Percentiles rank a stretch among this genome's conserved stretches.
phyloP scores from a whole-genome alignment of 2,888 invertebrate genomes.

The Drymonia ruficornis region DNA sequence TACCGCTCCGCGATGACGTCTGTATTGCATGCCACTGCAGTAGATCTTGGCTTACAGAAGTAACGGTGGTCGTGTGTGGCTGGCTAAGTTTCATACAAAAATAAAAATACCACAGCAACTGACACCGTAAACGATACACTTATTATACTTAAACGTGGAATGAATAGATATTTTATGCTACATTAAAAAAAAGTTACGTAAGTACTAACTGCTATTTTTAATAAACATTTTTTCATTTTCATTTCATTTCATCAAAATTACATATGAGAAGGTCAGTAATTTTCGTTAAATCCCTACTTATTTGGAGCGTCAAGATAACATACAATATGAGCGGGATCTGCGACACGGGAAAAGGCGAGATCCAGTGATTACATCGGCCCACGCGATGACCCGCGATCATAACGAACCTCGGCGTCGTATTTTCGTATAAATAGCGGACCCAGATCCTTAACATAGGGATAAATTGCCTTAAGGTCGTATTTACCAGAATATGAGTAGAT shows the following conservation, averaged over 20 bases:
- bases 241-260: background rate
- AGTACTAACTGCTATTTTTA: too few species aligned
- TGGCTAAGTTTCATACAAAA: too few species aligned
- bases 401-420: slow-evolving; percentile 23
- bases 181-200: too few species aligned
- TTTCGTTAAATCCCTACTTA: background rate
- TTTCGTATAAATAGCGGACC: slow-evolving; percentile 23
- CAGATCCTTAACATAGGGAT: slow-evolving; percentile 15
- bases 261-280: background rate
- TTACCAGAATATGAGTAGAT: background rate
- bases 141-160: too few species aligned
- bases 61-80: too few species aligned
- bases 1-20: too few species aligned
- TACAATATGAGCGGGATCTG: slow-evolving; percentile 16
- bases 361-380: slow-evolving; percentile 26
- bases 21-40: too few species aligned
- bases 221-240: too few species aligned
- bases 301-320: background rate
- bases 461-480: background rate
- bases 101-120: too few species aligned
- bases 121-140: too few species aligned
- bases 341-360: slow-evolving; percentile 14
- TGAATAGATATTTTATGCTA: too few species aligned
- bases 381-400: slow-evolving; percentile 19
- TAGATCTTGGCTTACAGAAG: too few species aligned